Evolutionary conservation across 2,113 vertebrate species (phyloP).

Genomic region (Coturnix japonica): DNA sequence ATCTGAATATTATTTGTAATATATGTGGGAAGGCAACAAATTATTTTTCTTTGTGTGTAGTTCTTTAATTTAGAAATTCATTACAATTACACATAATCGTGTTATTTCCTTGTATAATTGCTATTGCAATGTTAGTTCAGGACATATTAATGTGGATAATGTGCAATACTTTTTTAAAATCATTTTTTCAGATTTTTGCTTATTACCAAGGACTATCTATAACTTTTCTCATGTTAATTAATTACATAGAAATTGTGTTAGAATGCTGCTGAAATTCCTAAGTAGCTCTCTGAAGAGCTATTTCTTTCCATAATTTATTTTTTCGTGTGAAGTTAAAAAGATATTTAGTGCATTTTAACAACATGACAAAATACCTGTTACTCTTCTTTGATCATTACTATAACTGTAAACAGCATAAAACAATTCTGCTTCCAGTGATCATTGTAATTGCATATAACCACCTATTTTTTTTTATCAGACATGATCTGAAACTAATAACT

Average conservation of each 20-base stretch:
- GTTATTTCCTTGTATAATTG: not conserved
- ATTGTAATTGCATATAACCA: not conserved
- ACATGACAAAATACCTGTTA: not conserved
- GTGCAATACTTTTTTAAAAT: not conserved
- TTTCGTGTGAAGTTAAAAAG: not conserved
- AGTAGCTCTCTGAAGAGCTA: not conserved
- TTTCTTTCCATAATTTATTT: not conserved
- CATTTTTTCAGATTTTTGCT: not conserved
- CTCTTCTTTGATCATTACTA: not conserved
- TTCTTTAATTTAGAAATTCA: not conserved
- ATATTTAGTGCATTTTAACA: not conserved
- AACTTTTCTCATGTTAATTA: not conserved
- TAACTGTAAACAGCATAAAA: not conserved
- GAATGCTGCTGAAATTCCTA: not conserved
- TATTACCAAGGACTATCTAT: not conserved
- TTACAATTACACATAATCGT: not conserved
- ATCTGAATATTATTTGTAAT: not conserved
- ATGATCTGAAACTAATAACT: not conserved
- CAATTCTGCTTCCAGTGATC: not conserved
- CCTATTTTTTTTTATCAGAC: not conserved
- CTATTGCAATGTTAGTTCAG: not conserved
- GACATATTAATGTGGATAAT: not conserved
- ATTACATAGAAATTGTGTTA: not conserved
- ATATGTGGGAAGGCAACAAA: not conserved
- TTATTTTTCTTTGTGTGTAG: not conserved